Conservation (phyloP, 2,113 vertebrate genomes). For the Carettochelys insculpta region DNA sequence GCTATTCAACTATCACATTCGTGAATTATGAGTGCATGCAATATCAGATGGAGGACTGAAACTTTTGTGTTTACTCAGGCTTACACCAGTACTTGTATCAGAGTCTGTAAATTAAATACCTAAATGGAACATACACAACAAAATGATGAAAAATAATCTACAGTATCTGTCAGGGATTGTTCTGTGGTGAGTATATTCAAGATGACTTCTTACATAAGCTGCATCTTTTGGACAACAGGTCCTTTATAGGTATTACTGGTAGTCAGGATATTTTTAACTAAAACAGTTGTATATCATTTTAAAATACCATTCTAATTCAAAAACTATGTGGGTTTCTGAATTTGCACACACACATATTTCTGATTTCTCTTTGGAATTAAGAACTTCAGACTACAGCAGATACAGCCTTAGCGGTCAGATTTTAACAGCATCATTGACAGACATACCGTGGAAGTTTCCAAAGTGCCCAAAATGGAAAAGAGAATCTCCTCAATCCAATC, state of each 20-base stretch:
- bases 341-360: not conserved
- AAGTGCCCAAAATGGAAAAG: not conserved
- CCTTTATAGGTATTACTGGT: not conserved
- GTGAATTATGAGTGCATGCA: not conserved
- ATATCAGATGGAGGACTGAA: not conserved
- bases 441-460: not conserved
- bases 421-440: not conserved
- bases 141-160: not conserved
- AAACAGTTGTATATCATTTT: not conserved
- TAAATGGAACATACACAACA: not conserved
- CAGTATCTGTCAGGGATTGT: not conserved
- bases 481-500: not conserved
- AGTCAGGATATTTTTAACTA: not conserved
- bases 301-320: not conserved
- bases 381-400: not conserved
- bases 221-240: not conserved
- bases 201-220: not conserved
- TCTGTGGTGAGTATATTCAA: not conserved
- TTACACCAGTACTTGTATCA: not conserved
- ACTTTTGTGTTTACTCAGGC: not conserved
- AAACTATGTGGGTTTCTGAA: not conserved
- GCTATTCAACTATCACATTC: constrained; percentile 25
- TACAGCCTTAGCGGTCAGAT: not conserved
- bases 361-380: not conserved
- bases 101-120: constrained; percentile 1